phyloP scores from a whole-genome alignment of 2,888 invertebrate genomes.

The Sympetrum striolatum region DNA sequence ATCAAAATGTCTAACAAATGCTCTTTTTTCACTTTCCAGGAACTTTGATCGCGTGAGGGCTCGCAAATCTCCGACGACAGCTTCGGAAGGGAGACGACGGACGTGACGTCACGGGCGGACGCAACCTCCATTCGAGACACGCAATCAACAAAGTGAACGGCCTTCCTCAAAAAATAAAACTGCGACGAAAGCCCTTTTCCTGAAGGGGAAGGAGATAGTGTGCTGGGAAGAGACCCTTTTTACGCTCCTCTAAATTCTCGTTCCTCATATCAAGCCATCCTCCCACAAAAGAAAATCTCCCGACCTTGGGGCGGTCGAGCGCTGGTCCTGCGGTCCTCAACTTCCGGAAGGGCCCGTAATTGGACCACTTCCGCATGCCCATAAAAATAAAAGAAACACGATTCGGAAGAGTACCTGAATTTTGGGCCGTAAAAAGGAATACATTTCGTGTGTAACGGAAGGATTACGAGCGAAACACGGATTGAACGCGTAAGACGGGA shows the following conservation, averaged over 20 bases:
- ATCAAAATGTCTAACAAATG: background rate
- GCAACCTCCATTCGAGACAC: background rate
- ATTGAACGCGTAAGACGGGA: no score
- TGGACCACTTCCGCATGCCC: background rate
- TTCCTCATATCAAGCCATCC: background rate
- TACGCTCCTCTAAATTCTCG: background rate
- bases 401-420: no score
- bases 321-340: no score
- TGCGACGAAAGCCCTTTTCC: background rate
- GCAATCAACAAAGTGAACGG: background rate
- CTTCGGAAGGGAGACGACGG: background rate
- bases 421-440: no score
- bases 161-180: background rate
- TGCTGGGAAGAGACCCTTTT: background rate
- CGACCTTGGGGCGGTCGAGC: no score
- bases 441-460: no score
- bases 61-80: background rate
- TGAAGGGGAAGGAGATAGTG: background rate
- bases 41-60: background rate
- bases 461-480: no score
- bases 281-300: no score
- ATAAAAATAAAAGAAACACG: background rate
- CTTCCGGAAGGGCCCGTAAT: no score
- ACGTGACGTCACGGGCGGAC: background rate
- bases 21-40: background rate